A percentile compares a stretch with the other conserved stretches of the same genome.
phyloP scores from a whole-genome alignment of 53 echinoderm and acorn worm species.

The Arbacia lixula region DNA sequence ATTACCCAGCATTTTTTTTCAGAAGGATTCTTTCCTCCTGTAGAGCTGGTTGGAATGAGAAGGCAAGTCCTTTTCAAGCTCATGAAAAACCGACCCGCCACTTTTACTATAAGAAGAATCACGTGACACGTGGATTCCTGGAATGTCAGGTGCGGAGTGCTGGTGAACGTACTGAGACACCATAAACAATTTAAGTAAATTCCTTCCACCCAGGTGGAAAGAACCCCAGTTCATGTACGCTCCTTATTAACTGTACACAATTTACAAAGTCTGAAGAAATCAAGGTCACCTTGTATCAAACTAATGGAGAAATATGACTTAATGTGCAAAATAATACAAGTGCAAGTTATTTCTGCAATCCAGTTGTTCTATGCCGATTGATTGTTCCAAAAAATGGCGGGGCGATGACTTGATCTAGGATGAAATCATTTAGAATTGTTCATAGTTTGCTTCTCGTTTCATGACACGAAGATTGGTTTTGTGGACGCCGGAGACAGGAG shows the following conservation, averaged over 20 bases:
- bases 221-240: not conserved
- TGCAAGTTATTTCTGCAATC: no score
- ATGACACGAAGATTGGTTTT: conserved; percentile 94
- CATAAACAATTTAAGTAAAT: no score
- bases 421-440: not conserved
- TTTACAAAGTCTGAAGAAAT: no score
- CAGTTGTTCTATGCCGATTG: no score
- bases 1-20: not conserved
- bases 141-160: no score
- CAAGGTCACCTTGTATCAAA: no score
- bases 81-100: conserved; percentile 33
- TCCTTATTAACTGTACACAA: no score
- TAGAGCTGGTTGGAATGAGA: conserved; percentile 12
- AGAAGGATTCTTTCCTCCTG: not conserved
- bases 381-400: conserved; percentile 8
- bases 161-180: no score
- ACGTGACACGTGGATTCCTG: no score
- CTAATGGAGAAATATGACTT: no score
- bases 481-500: conserved; percentile 87
- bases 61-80: conserved; percentile 5
- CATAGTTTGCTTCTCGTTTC: conserved; percentile 11
- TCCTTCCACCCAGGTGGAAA: no score
- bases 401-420: not conserved
- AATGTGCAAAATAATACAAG: no score
- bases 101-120: not conserved